A percentile compares a stretch with the other conserved stretches of the same genome.
Conservation (phyloP, 2,113 vertebrate genomes). For the Morone chrysops region DNA sequence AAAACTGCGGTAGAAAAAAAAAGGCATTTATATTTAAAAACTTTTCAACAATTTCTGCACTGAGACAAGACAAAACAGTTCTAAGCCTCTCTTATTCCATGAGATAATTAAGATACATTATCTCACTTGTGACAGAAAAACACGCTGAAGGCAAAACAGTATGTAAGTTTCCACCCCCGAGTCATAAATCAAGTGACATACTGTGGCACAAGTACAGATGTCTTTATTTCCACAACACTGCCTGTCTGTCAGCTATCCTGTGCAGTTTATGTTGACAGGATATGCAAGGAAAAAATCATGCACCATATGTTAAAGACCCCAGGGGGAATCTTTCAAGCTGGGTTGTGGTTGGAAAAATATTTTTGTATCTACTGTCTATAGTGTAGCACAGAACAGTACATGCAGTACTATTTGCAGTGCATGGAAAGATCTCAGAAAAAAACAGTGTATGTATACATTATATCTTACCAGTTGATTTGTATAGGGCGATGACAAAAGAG, state of each 20-base stretch:
- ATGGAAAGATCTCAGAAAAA: conserved; percentile 13
- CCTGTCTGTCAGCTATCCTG: conserved; percentile 20
- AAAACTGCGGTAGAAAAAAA: conserved; percentile 32
- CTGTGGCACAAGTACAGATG: conserved; percentile 2
- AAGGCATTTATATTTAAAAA: background rate
- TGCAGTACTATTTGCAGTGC: background rate
- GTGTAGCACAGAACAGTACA: background rate
- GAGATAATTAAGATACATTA: background rate
- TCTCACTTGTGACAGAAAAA: background rate
- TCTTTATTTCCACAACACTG: conserved; percentile 42
- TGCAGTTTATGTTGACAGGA: conserved; percentile 36
- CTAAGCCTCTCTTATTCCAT: background rate
- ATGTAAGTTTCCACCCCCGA: background rate
- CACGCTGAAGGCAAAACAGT: conserved; percentile 7
- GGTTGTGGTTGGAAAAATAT: conserved; percentile 18
- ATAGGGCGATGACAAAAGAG: conserved; percentile 52
- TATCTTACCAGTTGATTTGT: conserved; percentile 70
- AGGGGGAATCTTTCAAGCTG: conserved; percentile 39
- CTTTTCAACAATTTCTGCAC: background rate
- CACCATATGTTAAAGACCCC: conserved; percentile 13
- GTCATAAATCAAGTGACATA: conserved; percentile 51
- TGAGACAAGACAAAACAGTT: background rate
- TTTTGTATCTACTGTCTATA: background rate
- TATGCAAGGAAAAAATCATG: background rate
- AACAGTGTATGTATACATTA: background rate